A percentile compares a stretch with the other conserved stretches of the same genome.
phyloP scores from a whole-genome alignment of 2,797 vertebrate species.

The Nannoperca obscura region DNA sequence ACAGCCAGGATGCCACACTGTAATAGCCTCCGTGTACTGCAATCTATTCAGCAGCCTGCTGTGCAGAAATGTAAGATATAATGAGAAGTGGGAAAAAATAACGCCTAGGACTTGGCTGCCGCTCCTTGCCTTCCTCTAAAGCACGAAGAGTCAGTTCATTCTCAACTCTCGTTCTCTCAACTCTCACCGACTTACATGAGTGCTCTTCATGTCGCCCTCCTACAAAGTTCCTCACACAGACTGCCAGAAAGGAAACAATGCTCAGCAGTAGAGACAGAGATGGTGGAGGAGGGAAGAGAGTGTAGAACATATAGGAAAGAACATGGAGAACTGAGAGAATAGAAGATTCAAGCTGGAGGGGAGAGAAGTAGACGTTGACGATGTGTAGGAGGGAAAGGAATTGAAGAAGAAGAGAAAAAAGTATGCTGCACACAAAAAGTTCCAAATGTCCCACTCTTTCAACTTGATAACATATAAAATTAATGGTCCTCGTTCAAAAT shows the following conservation, averaged over 20 bases:
- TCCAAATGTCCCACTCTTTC: slow-evolving; percentile 27
- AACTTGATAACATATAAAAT: slow-evolving; percentile 29
- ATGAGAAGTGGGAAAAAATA: slow-evolving; percentile 40
- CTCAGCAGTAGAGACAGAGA: slow-evolving; percentile 48
- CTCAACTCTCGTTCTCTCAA: slow-evolving; percentile 44
- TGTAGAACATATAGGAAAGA: slow-evolving; percentile 63
- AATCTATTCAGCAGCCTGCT: slow-evolving; percentile 56
- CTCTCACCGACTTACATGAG: slow-evolving; percentile 62
- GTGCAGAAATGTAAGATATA: slow-evolving; percentile 54
- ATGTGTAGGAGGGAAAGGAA: slow-evolving; percentile 48
- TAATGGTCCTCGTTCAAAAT: slow-evolving; percentile 42
- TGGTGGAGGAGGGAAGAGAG: slow-evolving; percentile 46
- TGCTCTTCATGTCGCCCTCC: slow-evolving; percentile 70
- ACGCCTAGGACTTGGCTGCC: slow-evolving; percentile 47
- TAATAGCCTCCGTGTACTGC: slow-evolving; percentile 42
- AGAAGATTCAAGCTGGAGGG: slow-evolving; percentile 63
- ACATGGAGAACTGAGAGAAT: slow-evolving; percentile 64
- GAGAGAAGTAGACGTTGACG: slow-evolving; percentile 33
- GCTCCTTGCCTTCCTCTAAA: slow-evolving; percentile 37
- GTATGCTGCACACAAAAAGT: slow-evolving; percentile 31
- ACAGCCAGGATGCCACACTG: slow-evolving; percentile 51
- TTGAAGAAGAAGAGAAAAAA: slow-evolving; percentile 16
- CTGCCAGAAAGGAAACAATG: slow-evolving; percentile 60
- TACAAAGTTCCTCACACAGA: slow-evolving; percentile 65
- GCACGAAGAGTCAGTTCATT: slow-evolving; percentile 44